Base-by-base conservation (phyloP, 35 echinoderm and acorn worm genomes). In the Chiridota heheva region DNA sequence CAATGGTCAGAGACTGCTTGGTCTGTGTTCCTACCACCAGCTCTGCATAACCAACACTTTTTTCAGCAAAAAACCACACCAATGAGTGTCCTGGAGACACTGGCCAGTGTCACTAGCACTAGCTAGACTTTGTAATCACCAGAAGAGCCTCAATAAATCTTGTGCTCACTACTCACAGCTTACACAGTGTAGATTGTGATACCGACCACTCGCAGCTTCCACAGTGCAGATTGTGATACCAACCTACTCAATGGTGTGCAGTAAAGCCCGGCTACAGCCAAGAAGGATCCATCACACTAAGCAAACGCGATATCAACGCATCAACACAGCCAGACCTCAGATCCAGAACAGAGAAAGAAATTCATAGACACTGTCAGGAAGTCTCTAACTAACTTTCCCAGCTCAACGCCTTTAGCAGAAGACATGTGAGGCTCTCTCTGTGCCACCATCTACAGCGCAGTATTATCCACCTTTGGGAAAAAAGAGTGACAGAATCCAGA, bases 31-130 rank as follows among this genome's bases (percentile, higher is more conserved):
- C 18, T 25, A 36, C 37, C 2, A 80, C 41, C 36, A 65, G 20
- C 65, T 78, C 10, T 67, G 63, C 43, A 79, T 79, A 5, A 79
- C 85, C 4, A 87, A 87, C 74, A 53, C 85, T 26, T 69, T 18
- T 29, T 87, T 87, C 75, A 31, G 53, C 16, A 53, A 7, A 0
- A 87, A 87, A 36, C 40, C 29, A 0, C 25, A 55, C 1, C 75
- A 87, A 32, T 49, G 70, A 30, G 75, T 69, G 0, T 87, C 73
- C 25, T 87, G 74, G 85, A 31, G 75, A 25, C 75, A 88, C 42
- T 3, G 39, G 64, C 18, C 81, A 74, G 26, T 34, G 34, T 17
- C 44, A 81, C 25, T 80, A 64, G 75, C 86, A 81, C 27, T 60
- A 78, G 36, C 34, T 86, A 5, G 83, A 76, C 58, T 42, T 77